A percentile compares a stretch with the other conserved stretches of the same genome.
Conservation (phyloP, 2,888 invertebrate genomes). For the Rhagonycha fulva region DNA sequence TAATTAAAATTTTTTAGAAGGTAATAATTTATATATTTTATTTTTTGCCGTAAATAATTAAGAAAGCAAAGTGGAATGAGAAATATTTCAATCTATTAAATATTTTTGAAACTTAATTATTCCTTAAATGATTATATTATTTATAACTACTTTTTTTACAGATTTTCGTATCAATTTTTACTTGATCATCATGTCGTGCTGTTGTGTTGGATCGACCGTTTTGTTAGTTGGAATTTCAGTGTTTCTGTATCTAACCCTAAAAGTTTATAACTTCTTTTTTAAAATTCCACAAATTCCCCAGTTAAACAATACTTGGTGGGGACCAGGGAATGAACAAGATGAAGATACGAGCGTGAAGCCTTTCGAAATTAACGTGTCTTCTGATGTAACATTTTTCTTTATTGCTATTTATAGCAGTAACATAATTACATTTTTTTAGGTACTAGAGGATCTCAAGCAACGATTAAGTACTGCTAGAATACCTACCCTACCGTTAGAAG, state of each 20-base stretch:
- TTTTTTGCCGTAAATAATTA: no score
- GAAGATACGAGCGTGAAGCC: conserved; percentile 1
- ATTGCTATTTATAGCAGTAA: not conserved
- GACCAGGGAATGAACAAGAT: not conserved
- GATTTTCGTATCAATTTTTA: not conserved
- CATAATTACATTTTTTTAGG: conserved; percentile 38
- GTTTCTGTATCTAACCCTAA: not conserved
- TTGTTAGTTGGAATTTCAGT: not conserved
- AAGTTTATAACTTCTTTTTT: not conserved
- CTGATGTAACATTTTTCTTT: not conserved
- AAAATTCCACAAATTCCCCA: conserved; percentile 1
- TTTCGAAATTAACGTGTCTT: conserved; percentile 1
- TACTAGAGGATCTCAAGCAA: conserved; percentile 59
- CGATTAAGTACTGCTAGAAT: conserved; percentile 58
- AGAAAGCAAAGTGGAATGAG: no score
- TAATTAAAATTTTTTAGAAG: no score
- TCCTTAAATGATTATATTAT: no score
- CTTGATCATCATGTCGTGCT: not conserved
- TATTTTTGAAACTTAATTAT: no score
- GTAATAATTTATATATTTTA: no score
- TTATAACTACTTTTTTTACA: no score
- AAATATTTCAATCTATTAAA: no score
- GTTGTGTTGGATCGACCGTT: not conserved
- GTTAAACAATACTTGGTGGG: conserved; percentile 9
- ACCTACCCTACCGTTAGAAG: conserved; percentile 63